Base-by-base conservation (phyloP, 1,140 invertebrate species). In the Drosophila kikkawai region DNA sequence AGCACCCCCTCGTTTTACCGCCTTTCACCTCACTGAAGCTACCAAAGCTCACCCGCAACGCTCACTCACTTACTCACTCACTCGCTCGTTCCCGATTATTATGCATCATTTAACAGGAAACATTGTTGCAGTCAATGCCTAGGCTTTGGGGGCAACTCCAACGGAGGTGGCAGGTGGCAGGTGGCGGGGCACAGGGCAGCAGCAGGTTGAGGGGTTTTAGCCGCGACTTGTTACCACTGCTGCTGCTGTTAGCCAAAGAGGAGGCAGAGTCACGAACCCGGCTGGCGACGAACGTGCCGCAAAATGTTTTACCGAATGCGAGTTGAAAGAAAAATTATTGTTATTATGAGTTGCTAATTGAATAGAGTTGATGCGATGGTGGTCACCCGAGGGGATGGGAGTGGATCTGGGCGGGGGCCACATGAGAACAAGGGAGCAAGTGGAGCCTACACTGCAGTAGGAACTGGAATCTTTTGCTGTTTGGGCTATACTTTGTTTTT, bases 291-390 rank as follows among this genome's bases (percentile, higher is more conserved):
- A 87, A 88, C 84, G 84, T 87, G 84, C 84, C 80, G 59, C 84
- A 87, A 84, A 87, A 87, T 87, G 84, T 87, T 87, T 88, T 70
- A 71, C 84, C 87, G 75, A 88, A 88, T 90, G 85, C 78, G 81
- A 88, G 80, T 90, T 81, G 85, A 75, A 63, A 70, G 81, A 78
- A 82, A 88, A 88, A 90, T 90, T 84, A 88, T 88, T 88, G 85
- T 88, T 88, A 88, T 88, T 88, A 88, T 88, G 84, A 88, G 84
- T 88, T 85, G 84, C 84, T 88, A 88, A 88, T 88, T 88, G 84
- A 88, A 88, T 88, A 81, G 85, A 88, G 77, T 84, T 88, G 83
- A 63, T 78, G 64, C 64, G 48, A 39, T 42, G 50, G 41, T 36
- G 61, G 65, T 36, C 66, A 45, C 39, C 11, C 29, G 32, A 44